These are phyloP conservation scores for Festucalex cinctus DNA, from an alignment of 2,113 vertebrate genomes.

Conservation along the genomic window DNA sequence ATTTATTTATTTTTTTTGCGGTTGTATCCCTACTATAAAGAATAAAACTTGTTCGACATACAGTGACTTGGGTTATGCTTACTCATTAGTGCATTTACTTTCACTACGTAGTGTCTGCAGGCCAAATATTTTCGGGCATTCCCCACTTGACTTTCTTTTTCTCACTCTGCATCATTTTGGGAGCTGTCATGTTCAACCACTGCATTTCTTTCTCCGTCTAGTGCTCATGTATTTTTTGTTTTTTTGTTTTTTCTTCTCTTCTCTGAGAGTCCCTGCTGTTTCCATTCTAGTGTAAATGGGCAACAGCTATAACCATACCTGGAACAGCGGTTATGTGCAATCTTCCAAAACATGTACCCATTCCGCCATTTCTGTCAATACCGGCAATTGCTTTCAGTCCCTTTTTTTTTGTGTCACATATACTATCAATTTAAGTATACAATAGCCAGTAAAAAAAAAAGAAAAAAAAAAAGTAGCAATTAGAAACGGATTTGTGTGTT, in stretches of 20 bases:
- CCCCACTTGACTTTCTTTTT: neutral
- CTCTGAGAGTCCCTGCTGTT: conserved; percentile 28
- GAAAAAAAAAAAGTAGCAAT: conserved; percentile 50
- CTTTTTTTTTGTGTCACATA: conserved; percentile 44
- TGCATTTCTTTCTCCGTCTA: conserved; percentile 10
- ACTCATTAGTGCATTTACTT: neutral
- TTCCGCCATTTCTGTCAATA: conserved; percentile 29
- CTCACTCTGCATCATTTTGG: neutral
- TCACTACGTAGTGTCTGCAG: neutral
- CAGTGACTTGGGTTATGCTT: neutral
- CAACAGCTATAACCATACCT: conserved; percentile 27
- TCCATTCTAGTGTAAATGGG: conserved; percentile 28
- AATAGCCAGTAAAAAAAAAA: conserved; percentile 56
- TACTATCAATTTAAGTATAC: conserved; percentile 52
- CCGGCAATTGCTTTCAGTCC: conserved; percentile 21
- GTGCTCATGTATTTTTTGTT: conserved; percentile 11
- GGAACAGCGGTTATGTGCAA: conserved; percentile 46
- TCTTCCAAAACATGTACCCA: conserved; percentile 33
- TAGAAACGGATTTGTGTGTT: conserved; percentile 35
- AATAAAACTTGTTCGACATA: neutral
- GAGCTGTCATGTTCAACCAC: conserved; percentile 7
- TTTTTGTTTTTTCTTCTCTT: neutral
- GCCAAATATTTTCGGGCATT: neutral
- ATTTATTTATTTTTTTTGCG: too few species aligned
- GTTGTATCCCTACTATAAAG: too few species aligned